Evolutionary conservation across 2,113 vertebrate species (phyloP), one percentile per base, ranked within the genome.

Genomic region (Pandion haliaetus): DNA sequence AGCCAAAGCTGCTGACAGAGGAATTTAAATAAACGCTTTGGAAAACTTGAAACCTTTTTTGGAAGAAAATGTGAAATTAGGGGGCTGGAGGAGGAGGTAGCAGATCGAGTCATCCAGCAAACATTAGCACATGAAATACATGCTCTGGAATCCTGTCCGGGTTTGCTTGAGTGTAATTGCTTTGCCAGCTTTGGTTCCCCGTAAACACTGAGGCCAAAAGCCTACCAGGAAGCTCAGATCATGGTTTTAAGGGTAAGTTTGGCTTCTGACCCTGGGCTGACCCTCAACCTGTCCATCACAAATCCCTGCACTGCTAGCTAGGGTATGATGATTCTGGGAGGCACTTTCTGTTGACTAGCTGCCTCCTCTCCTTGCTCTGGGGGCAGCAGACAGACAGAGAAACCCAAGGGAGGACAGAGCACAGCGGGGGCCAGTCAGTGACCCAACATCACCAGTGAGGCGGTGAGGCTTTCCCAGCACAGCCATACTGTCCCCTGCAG

Each of bases 31-130:
- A 95, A 94, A 93, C 89, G 86, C 65, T 93, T 49, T 14, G 44
- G 80, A 93, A 96, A 95, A 95, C 92, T 95, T 2, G 24, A 89
- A 95, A 95, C 97, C 96, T 95, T 97, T 96, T 97, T 95, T 87
- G 97, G 97, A 96, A 96, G 66, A 97, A 96, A 93, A 95, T 95
- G 93, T 62, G 50, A 89, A 95, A 95, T 97, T 91, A 19, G 6
- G 54, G 69, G 86, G 52, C 81, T 67, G 81, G 77, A 85, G 94
- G 80, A 84, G 63, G 88, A 91, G 36, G 85, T 20, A 44, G 69
- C 16, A 19, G 57, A 95, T 77, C 47, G 88, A 97, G 89, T 95
- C 94, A 96, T 89, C 73, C 93, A 87, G 70, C 86, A 95, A 97
- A 89, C 86, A 93, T 95, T 54, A 96, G 91, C 34, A 69, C 73